Base-by-base conservation (phyloP, 2,888 invertebrate species). In the Eupithecia tripunctaria region DNA sequence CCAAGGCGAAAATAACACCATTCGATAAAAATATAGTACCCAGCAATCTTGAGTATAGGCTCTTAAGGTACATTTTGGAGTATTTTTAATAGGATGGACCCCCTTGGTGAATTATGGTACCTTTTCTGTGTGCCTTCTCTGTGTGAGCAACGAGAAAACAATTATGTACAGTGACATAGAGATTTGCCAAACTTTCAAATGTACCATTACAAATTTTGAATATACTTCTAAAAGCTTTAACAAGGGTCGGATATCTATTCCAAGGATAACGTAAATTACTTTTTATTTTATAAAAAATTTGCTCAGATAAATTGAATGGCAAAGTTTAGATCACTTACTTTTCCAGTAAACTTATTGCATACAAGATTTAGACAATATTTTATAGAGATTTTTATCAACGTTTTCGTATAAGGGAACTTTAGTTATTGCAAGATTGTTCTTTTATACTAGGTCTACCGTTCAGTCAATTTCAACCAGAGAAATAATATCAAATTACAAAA, bases 141-240 rank as follows among this genome's bases (percentile, higher is more conserved):
- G 68, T 69, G 63, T 29, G 67, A 71, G 67, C 66, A 67, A 71
- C 71, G 67, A 71, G 63, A 71, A 74, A 78, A 72, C 60, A 75
- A 76, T 72, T 70, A 73, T 25, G 86, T 88, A 90, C 85, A 87
- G 85, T 89, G 87, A 91, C 87, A 84, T 87, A 85, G 84, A 89
- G 87, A 86, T 84, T 88, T 85, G 81, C 80, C 84, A 83, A 84
- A 82, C 84, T 85, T 83, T 76, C 81, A 86, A 87, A 84, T 82
- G 82, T 85, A 85, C 79, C 82, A 80, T 82, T 83, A 86, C 84
- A 85, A 90, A 88, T 89, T 91, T 91, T 87, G 85, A 88, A 86
- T 86, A 85, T 85, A 89, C 78, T 86, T 82, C 90, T 90, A 90
- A 87, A 91, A 91, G 91, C 89, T 81, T 88, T 86, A 86, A 87